These are phyloP conservation scores for Blennius ocellaris DNA, from an alignment of 2,113 vertebrate species.

Conservation along the genomic window DNA sequence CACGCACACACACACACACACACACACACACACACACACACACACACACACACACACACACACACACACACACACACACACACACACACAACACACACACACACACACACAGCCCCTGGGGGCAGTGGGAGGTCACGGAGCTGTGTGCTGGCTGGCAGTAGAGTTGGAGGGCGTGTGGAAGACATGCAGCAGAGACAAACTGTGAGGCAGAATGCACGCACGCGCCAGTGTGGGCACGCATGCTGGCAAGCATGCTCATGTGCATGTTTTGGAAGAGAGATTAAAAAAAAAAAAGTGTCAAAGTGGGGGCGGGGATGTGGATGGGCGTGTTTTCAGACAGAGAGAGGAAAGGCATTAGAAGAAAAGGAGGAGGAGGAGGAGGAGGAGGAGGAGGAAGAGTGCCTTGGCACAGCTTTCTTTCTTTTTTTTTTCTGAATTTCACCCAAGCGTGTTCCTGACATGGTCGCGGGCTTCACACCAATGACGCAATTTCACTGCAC, in stretches of 20 bases:
- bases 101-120: constrained; percentile 49
- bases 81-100: constrained; percentile 45
- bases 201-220: constrained; percentile 48
- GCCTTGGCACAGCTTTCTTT: constrained; percentile 58
- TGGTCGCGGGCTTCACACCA: constrained; percentile 57
- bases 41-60: constrained; percentile 13
- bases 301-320: constrained; percentile 16
- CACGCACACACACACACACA: constrained; percentile 35
- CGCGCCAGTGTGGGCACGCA: constrained; percentile 60
- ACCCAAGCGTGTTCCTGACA: constrained; percentile 62
- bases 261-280: constrained; percentile 64
- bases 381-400: constrained; percentile 33
- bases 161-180: constrained; percentile 59
- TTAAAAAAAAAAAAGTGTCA: constrained; percentile 29
- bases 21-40: constrained; percentile 44
- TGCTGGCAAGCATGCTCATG: constrained; percentile 57
- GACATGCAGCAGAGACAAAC: constrained; percentile 62
- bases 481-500: constrained; percentile 71
- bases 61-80: constrained; percentile 39
- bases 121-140: constrained; percentile 73
- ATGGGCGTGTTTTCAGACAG: constrained; percentile 13
- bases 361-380: constrained; percentile 26
- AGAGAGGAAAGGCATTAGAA: constrained; percentile 6
- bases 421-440: constrained; percentile 44
- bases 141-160: constrained; percentile 64